These are phyloP conservation scores for Microdon myrmicae DNA, from an alignment of 2,888 invertebrate genomes.

Conservation along the genomic window DNA sequence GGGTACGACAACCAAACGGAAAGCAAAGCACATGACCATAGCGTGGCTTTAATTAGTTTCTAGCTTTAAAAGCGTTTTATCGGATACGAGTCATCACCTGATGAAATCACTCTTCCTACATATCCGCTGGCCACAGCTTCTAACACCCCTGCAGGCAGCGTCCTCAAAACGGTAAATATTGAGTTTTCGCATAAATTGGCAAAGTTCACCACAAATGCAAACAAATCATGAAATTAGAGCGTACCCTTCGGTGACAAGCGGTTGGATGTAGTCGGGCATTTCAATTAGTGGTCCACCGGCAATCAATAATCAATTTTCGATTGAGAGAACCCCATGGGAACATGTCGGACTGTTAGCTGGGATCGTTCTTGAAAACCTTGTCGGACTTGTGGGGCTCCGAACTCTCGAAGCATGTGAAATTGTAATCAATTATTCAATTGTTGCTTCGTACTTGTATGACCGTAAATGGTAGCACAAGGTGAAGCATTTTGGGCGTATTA, in stretches of 20 bases:
- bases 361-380: neutral
- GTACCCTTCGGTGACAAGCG: slow-evolving; percentile 17
- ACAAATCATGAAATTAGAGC: slow-evolving; percentile 43
- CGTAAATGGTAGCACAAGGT: too few relatives aligned
- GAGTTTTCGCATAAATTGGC: slow-evolving; percentile 21
- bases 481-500: too few relatives aligned
- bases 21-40: slow-evolving; percentile 21
- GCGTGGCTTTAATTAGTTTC: slow-evolving; percentile 38
- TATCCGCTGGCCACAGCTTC: neutral
- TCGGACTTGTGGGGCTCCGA: slow-evolving; percentile 12
- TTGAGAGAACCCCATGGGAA: neutral
- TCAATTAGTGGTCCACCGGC: slow-evolving; percentile 51
- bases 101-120: neutral
- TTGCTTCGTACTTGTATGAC: slow-evolving; percentile 20
- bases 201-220: slow-evolving; percentile 19
- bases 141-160: too few relatives aligned
- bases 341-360: neutral
- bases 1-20: slow-evolving; percentile 32
- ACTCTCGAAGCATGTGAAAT: slow-evolving; percentile 34
- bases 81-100: slow-evolving; percentile 20
- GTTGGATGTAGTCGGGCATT: slow-evolving; percentile 24
- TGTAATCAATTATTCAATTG: slow-evolving; percentile 50
- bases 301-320: slow-evolving; percentile 55
- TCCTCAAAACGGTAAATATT: slow-evolving; percentile 26
- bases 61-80: slow-evolving; percentile 24